phyloP scores from a whole-genome alignment of 1,140 invertebrate species.

The Himalopsyche phryganea region DNA sequence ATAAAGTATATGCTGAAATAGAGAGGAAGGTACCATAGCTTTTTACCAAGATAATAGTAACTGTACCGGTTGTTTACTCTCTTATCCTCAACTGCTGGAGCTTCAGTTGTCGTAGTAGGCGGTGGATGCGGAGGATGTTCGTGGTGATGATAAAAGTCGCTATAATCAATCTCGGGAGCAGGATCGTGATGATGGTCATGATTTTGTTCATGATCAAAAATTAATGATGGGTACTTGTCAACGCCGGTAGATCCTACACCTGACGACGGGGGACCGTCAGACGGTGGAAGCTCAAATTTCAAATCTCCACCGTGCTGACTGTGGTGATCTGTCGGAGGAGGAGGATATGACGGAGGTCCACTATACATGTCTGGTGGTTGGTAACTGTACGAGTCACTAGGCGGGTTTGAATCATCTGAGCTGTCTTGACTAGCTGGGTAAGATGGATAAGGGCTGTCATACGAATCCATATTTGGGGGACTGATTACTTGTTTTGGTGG shows the following conservation, averaged over 20 bases:
- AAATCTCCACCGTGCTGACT: conserved; percentile 38
- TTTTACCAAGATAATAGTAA: conserved; percentile 77
- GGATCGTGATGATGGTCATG: conserved; percentile 50
- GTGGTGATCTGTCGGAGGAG: conserved; percentile 43
- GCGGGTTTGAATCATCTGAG: conserved; percentile 4
- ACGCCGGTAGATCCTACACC: conserved; percentile 21
- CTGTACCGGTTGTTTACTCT: conserved; percentile 71
- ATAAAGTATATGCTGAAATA: conserved; percentile 84
- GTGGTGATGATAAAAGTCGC: conserved; percentile 41
- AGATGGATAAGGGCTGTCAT: conserved; percentile 45
- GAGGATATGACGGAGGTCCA: conserved; percentile 33
- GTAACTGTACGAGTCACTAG: conserved; percentile 19
- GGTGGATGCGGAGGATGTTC: conserved; percentile 42
- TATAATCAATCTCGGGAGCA: conserved; percentile 45
- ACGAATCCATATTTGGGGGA: conserved; percentile 40
- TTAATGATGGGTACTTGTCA: conserved; percentile 31
- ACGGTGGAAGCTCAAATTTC: conserved; percentile 18
- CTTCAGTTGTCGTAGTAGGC: conserved; percentile 46
- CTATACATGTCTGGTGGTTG: conserved; percentile 18
- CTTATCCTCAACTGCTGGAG: conserved; percentile 57
- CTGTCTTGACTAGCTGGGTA: conserved; percentile 31
- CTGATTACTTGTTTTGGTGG: conserved; percentile 37
- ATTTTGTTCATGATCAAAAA: conserved; percentile 39
- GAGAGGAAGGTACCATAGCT: conserved; percentile 76
- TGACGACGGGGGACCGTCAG: conserved; percentile 26